A percentile compares a stretch with the other conserved stretches of the same genome.
Conservation (phyloP, 2,797 vertebrate genomes). For the Gephyroberyx darwinii region DNA sequence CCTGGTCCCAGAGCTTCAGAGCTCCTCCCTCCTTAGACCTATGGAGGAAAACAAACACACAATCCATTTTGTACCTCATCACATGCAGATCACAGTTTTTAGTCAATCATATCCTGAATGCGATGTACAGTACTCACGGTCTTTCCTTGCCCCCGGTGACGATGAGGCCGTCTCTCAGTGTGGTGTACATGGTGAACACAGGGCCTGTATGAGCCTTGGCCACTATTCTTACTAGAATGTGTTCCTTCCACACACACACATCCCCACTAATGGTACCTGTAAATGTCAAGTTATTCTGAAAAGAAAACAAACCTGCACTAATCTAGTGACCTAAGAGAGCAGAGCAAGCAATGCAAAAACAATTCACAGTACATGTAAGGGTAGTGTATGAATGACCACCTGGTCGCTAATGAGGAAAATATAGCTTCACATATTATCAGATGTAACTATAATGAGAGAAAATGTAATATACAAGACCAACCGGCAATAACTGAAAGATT, state of each 20-base stretch:
- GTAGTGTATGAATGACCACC: constrained; percentile 12
- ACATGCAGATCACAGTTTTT: background rate
- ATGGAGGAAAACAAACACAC: constrained; percentile 46
- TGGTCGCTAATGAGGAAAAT: constrained; percentile 1
- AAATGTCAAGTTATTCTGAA: constrained; percentile 99
- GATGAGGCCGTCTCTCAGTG: constrained; percentile 94
- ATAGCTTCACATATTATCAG: constrained; percentile 21
- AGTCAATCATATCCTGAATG: background rate
- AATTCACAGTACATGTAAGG: constrained; percentile 66
- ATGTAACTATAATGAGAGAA: constrained; percentile 3
- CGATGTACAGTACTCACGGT: constrained; percentile 85
- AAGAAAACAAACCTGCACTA: constrained; percentile 90
- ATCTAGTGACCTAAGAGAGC: constrained; percentile 86
- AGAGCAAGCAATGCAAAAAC: constrained; percentile 75
- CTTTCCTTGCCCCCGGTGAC: constrained; percentile 98
- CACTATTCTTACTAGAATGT: constrained; percentile 94
- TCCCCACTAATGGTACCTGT: constrained; percentile 99
- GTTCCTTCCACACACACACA: constrained; percentile 99
- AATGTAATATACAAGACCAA: background rate
- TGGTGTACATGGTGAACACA: constrained; percentile 99
- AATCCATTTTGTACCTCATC: background rate
- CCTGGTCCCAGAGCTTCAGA: constrained; percentile 97
- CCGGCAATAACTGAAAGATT: background rate
- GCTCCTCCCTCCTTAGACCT: constrained; percentile 97
- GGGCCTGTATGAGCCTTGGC: constrained; percentile 98